These are phyloP conservation scores for Dasypolia templi DNA, from an alignment of 2,888 invertebrate genomes.

Conservation along the genomic window DNA sequence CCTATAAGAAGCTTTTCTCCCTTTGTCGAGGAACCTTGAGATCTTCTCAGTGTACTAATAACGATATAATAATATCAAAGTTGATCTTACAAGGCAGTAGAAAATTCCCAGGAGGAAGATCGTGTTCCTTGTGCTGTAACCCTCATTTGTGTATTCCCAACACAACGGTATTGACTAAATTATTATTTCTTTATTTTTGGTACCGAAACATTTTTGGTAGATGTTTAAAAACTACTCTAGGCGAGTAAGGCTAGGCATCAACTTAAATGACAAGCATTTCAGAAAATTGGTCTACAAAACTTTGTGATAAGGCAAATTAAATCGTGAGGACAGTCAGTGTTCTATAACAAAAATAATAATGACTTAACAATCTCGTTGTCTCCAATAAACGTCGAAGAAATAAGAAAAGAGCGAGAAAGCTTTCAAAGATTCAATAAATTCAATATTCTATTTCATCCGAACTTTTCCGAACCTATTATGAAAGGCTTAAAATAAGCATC, in stretches of 20 bases:
- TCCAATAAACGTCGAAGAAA: not conserved
- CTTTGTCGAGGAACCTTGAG: conserved; percentile 12
- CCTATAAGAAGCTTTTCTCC: conserved; percentile 41
- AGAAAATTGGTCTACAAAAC: not conserved
- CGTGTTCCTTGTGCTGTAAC: not conserved
- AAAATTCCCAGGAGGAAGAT: conserved; percentile 2
- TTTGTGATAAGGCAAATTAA: not conserved
- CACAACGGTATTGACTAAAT: not conserved
- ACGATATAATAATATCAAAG: not conserved
- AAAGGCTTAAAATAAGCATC: conserved; percentile 42
- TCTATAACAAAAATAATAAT: not conserved
- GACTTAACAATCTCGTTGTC: not conserved
- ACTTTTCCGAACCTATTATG: conserved; percentile 35
- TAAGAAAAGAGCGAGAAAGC: not conserved
- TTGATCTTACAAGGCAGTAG: not conserved
- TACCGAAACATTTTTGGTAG: not conserved
- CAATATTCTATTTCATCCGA: conserved; percentile 14
- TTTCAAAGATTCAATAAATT: conserved; percentile 10
- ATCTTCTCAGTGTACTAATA: not conserved
- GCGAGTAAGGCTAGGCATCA: not conserved
- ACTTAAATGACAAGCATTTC: too few relatives aligned
- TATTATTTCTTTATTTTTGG: not conserved
- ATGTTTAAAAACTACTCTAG: not conserved
- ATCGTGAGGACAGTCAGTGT: not conserved
- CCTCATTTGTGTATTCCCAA: not conserved